phyloP scores from a whole-genome alignment of 2,888 invertebrate genomes.

The Syrphus vitripennis region DNA sequence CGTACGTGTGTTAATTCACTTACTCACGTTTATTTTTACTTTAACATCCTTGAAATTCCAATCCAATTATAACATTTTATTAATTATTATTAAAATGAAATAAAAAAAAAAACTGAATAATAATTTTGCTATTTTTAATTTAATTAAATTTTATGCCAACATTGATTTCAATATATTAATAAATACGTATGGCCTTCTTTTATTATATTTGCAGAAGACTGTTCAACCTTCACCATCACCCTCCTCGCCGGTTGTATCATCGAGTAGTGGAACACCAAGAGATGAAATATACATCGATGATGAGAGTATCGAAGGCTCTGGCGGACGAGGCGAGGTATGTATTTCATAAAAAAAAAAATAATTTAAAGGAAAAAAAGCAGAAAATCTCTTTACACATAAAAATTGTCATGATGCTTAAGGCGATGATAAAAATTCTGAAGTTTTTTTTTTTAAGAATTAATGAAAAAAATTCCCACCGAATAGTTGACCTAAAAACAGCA shows the following conservation, averaged over 20 bases:
- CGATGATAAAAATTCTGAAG: background rate
- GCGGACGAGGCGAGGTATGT: slow-evolving; percentile 86
- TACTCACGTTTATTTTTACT: no score
- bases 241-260: slow-evolving; percentile 72
- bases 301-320: slow-evolving; percentile 88
- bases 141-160: background rate
- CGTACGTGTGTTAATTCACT: no score
- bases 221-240: slow-evolving; percentile 77
- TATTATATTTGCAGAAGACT: slow-evolving; percentile 76
- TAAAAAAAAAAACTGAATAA: background rate
- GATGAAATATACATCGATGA: slow-evolving; percentile 89
- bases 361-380: background rate
- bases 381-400: background rate
- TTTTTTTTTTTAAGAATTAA: background rate
- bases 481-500: slow-evolving; percentile 48
- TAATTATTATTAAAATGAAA: background rate
- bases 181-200: background rate
- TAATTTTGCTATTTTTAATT: background rate
- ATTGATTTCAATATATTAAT: background rate
- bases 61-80: background rate
- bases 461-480: background rate
- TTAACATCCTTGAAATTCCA: background rate
- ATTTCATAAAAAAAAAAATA: background rate
- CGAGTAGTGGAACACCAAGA: slow-evolving; percentile 74
- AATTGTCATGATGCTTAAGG: background rate